These are phyloP conservation scores for Drosophila parvula DNA, from an alignment of 1,140 invertebrate species.

Conservation along the genomic window DNA sequence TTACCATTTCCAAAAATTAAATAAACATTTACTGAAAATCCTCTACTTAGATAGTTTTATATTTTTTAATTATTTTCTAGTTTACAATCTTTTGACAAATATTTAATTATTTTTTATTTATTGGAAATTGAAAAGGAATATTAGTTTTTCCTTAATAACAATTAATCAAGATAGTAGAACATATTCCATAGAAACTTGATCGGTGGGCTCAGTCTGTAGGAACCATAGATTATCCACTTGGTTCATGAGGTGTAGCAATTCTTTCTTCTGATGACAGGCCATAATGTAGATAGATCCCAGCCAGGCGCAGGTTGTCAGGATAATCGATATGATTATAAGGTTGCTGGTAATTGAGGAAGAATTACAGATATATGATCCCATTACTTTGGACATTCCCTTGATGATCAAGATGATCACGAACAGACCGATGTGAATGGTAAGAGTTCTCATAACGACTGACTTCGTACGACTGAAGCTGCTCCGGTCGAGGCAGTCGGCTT, in stretches of 20 bases:
- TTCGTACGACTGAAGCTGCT: background rate
- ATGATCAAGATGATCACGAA: background rate
- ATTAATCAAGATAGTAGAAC: no score
- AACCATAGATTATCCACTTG: constrained; percentile 25
- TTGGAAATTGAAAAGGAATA: no score
- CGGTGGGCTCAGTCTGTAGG: constrained; percentile 3
- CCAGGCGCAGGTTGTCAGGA: background rate
- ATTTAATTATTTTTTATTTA: background rate
- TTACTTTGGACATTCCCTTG: background rate
- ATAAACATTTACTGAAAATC: no score
- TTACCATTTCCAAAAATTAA: background rate
- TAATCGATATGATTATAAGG: background rate
- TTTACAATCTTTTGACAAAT: background rate
- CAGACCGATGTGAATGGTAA: no score
- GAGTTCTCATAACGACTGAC: background rate
- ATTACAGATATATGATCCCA: background rate
- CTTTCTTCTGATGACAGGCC: background rate
- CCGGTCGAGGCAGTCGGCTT: background rate
- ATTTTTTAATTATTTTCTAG: background rate
- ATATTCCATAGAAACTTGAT: no score
- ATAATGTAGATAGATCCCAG: constrained; percentile 11
- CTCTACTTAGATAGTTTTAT: no score
- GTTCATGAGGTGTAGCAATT: background rate
- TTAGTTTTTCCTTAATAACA: no score
- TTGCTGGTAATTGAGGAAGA: background rate